A percentile compares a stretch with the other conserved stretches of the same genome.
Conservation (phyloP, 2,797 vertebrate genomes). For the Rachycentron canadum region DNA sequence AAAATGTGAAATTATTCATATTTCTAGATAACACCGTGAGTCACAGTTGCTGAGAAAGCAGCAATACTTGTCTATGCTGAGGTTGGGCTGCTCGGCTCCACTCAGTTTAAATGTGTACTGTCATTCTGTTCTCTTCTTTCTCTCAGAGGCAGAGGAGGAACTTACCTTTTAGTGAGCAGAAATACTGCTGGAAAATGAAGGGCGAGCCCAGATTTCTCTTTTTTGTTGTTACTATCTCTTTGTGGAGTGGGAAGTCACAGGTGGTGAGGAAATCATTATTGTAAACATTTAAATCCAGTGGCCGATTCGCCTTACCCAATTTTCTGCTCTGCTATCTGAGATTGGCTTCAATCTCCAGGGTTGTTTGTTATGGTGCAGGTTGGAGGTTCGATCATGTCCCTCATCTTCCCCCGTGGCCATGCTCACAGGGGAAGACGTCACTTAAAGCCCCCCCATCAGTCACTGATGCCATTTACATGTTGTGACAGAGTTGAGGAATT, state of each 20-base stretch:
- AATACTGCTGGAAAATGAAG: too few relatives aligned
- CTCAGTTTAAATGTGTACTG: neutral
- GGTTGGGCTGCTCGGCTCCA: neutral
- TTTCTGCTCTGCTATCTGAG: neutral
- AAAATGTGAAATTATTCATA: too few relatives aligned
- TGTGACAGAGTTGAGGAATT: neutral
- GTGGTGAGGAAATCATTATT: too few relatives aligned
- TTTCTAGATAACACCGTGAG: neutral
- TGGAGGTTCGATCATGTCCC: too few relatives aligned
- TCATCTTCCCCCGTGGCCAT: too few relatives aligned
- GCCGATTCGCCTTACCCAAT: neutral
- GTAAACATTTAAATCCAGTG: neutral
- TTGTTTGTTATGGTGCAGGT: neutral
- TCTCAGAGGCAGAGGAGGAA: neutral
- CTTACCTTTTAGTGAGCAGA: neutral
- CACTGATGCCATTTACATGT: neutral
- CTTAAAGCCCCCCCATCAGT: neutral
- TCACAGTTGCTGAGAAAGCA: neutral
- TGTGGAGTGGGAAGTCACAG: too few relatives aligned
- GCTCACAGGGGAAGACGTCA: too few relatives aligned
- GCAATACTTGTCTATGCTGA: neutral
- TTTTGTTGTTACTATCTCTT: neutral
- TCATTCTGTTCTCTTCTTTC: neutral
- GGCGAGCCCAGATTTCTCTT: neutral
- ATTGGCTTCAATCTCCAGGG: neutral